Conservation (phyloP, 35 echinoderm and acorn worm genomes). For the Amphiura filiformis region DNA sequence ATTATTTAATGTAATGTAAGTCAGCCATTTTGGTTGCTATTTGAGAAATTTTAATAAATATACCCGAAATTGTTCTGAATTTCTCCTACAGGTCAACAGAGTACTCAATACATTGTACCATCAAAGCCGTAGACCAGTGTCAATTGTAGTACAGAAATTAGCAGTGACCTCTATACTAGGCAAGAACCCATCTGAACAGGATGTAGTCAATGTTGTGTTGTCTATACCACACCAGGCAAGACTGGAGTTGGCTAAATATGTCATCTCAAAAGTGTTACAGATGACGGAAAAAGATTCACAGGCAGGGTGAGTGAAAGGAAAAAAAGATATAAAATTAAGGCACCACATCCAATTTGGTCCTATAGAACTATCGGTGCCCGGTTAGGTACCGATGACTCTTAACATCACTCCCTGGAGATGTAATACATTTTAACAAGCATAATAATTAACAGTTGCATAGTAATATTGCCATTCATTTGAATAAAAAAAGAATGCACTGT, state of each 20-base stretch:
- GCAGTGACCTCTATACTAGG: constrained; percentile 62
- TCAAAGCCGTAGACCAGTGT: constrained; percentile 56
- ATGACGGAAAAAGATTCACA: constrained; percentile 38
- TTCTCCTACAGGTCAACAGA: constrained; percentile 77
- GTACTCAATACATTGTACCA: constrained; percentile 76
- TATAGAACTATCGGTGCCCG: no score
- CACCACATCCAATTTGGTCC: no score
- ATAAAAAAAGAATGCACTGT: no score
- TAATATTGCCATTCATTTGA: no score
- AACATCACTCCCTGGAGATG: no score
- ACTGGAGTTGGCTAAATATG: constrained; percentile 66
- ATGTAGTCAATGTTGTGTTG: constrained; percentile 68
- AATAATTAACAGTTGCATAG: no score
- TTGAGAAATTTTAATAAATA: no score
- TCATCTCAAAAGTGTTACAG: constrained; percentile 70
- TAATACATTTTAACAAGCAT: no score
- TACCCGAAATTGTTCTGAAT: no score
- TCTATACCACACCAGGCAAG: constrained; percentile 52
- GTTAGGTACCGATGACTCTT: no score
- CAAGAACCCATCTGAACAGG: constrained; percentile 72
- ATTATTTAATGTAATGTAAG: no score
- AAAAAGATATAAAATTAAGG: neutral
- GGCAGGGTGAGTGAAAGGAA: constrained; percentile 39
- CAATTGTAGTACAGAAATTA: constrained; percentile 57
- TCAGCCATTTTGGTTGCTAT: no score